phyloP scores from a whole-genome alignment of 2,888 invertebrate genomes.

The Dynastes maya region DNA sequence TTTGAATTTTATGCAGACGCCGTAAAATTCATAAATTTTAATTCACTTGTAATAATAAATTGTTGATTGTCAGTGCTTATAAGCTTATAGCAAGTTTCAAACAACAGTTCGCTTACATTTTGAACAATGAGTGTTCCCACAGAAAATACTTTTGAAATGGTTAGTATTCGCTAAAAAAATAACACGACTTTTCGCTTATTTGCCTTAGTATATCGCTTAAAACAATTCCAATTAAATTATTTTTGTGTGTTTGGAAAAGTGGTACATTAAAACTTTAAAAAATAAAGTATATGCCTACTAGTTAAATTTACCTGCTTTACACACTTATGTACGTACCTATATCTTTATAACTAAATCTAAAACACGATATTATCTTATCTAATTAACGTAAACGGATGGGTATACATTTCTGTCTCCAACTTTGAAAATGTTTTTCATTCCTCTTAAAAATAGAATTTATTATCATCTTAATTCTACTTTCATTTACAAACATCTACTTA shows the following conservation, averaged over 20 bases:
- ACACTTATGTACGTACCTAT: too few relatives aligned
- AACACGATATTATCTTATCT: too few relatives aligned
- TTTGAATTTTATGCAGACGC: slow-evolving; percentile 24
- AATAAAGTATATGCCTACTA: too few relatives aligned
- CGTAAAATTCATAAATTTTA: background rate
- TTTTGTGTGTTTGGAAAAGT: too few relatives aligned
- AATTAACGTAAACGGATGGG: too few relatives aligned
- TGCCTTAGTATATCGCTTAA: background rate
- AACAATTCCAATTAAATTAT: background rate
- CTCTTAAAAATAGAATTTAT: too few relatives aligned
- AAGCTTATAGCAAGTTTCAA: background rate
- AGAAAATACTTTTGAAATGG: slow-evolving; percentile 8
- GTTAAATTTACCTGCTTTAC: too few relatives aligned
- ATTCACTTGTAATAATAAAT: background rate
- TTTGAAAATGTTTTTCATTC: too few relatives aligned
- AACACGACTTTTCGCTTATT: background rate
- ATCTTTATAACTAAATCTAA: too few relatives aligned
- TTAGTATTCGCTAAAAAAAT: slow-evolving; percentile 9
- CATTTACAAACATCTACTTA: background rate
- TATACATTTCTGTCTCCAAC: too few relatives aligned
- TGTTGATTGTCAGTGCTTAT: slow-evolving; percentile 2
- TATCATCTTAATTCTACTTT: background rate
- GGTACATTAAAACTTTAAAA: too few relatives aligned
- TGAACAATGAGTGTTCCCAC: slow-evolving; percentile 4
- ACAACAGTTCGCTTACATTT: background rate